Evolutionary conservation across 2,113 vertebrate genomes (phyloP), one percentile per base, ranked within the genome.

Genomic region (Sterna hirundo): DNA sequence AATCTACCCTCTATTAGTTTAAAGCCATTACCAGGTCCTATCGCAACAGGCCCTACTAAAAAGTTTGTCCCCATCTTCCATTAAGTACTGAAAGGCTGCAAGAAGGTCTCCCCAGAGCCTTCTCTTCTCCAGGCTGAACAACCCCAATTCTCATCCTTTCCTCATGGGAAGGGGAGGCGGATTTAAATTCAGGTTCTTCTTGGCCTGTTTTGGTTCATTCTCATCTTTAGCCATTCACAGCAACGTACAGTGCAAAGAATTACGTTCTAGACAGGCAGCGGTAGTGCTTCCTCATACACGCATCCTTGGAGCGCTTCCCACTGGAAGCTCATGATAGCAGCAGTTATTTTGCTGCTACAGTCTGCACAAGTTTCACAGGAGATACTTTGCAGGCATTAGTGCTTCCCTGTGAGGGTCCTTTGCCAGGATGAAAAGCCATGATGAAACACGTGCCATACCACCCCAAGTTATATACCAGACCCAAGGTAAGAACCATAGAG

Each of bases 381-480:
- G 38, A 60, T 10, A 36, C 54, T 92, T 57, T 74, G 47, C 21
- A 66, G 60, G 18, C 15, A 18, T 71, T 51, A 55, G 38, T 62
- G 30, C n/a, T 77, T 83, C 46, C 51, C 51, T 62, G 15, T 51
- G 38, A 88, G 16, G 9, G 9, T 2, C 57, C 64, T 87, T 77
- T 62, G 5, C 62, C 23, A 38, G 60, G 18, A 40, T 55, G 38
- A 80, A 77, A 64, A 25, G 38, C 51, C 47, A 13, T 36, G 69
- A 44, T 0, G 0, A 60, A 91, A 30, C n/a, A 47, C 11, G 8
- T 2, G 5, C 47, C 29, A 38, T 88, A 32, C 29, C 70, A 44
- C 13, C 5, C 22, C 66, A 83, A 47, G 25, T 60, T 29, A 42
- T 26, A 47, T 4, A 62, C 4, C 1, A 11, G 47, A 38, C 32